Base-by-base conservation (phyloP, 2,888 invertebrate genomes). In the Prosopocoilus inquinatus region DNA sequence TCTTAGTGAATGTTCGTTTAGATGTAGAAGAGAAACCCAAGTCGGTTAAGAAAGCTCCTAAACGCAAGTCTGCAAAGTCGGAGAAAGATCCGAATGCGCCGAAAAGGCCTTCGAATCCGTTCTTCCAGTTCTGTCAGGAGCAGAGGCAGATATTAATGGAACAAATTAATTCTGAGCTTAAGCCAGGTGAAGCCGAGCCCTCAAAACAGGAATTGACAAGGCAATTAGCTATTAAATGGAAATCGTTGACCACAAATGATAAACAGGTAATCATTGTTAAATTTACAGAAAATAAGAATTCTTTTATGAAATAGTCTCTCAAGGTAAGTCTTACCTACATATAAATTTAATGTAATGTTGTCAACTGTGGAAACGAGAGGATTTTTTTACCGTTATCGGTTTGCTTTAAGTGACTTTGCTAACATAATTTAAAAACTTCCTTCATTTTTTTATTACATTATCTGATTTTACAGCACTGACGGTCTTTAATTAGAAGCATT, bases 81-180 rank as follows among this genome's bases (percentile, higher is more conserved):
- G 82, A 83, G 64, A 78, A 78, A 66, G 90, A 89, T 76, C 89
- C 89, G 0, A 88, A 88, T 76, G 89, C 89, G 46, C 89, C 90
- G 0, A 90, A 90, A 71, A 82, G 89, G 63, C 89, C 89, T 1
- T 88, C 89, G 50, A 90, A 90, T 81, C 89, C 90, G 46, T 89
- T 89, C 75, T 89, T 90, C 69, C 88, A 89, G 76, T 90, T 88
- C 74, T 90, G 89, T 64, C 89, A 89, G 78, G 89, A 89, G 67
- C 89, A 89, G 69, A 78, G 89, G 55, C 88, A 88, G n/a, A 74
- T 87, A 12, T 81, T 89, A 20, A 85, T 88, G 76, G 86, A 87
- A 56, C 83, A 86, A 67, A 76, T 86, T 16, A 80, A 79, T 59
- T 76, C 83, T 0, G 83, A 84, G 60, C 62, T 78, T 47, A 77